Percentiles rank a stretch among this genome's conserved stretches.
These are phyloP conservation scores for Choristoneura fumiferana DNA, from an alignment of 1,140 invertebrate genomes.

Conservation along the genomic window DNA sequence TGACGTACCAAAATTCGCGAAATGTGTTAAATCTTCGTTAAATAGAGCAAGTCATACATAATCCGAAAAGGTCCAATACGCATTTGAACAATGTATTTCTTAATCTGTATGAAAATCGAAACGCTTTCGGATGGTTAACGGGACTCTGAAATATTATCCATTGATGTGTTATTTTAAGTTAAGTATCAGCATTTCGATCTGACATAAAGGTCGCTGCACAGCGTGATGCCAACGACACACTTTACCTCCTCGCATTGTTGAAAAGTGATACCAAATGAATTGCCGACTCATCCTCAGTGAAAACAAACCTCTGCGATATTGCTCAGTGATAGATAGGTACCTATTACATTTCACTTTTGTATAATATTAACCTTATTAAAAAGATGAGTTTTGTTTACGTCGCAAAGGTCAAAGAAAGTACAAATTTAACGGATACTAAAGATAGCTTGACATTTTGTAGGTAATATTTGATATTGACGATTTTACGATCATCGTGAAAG, in stretches of 20 bases:
- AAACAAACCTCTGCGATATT: slow-evolving; percentile 47
- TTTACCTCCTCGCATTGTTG: slow-evolving; percentile 47
- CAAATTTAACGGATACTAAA: not conserved
- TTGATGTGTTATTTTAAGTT: slow-evolving; percentile 27
- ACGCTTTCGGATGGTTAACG: not conserved
- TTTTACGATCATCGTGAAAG: no score
- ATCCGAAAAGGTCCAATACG: slow-evolving; percentile 9
- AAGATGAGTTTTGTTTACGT: slow-evolving; percentile 36
- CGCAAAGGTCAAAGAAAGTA: slow-evolving; percentile 34
- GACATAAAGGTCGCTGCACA: slow-evolving; percentile 35
- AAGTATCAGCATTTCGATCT: slow-evolving; percentile 10
- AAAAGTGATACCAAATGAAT: slow-evolving; percentile 31
- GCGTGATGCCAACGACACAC: slow-evolving; percentile 42
- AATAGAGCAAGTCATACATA: slow-evolving; percentile 31
- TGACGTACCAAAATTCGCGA: slow-evolving; percentile 38
- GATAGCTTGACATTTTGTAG: no score
- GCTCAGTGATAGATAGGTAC: slow-evolving; percentile 39
- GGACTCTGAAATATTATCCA: not conserved
- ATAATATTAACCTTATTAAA: slow-evolving; percentile 38
- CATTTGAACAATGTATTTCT: not conserved
- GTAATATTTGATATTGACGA: no score
- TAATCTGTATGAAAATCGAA: not conserved
- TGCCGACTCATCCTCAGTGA: slow-evolving; percentile 57
- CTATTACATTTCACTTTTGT: slow-evolving; percentile 45
- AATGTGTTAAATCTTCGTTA: slow-evolving; percentile 47